Percentiles rank a stretch among this genome's conserved stretches.
phyloP scores from a whole-genome alignment of 2,797 vertebrate species.

The Anniella stebbinsi region DNA sequence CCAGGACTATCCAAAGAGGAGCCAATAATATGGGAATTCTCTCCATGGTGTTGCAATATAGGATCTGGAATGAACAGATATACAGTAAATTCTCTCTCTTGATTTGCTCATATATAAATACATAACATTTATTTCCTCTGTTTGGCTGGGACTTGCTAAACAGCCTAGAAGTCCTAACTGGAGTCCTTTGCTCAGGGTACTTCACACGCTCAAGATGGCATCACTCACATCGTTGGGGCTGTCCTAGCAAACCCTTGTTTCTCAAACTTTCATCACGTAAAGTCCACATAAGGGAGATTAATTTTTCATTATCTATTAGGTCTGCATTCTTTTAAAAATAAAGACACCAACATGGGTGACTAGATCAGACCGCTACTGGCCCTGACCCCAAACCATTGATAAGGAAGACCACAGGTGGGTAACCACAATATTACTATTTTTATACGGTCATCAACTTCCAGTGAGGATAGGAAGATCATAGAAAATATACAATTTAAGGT shows the following conservation, averaged over 20 bases:
- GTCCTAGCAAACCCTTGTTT: no score
- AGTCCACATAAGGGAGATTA: background rate
- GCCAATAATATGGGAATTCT: conserved; percentile 83
- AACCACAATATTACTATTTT: background rate
- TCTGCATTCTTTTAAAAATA: background rate
- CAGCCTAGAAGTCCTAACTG: background rate
- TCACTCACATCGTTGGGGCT: background rate
- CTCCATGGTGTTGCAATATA: conserved; percentile 94
- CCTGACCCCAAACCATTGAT: background rate
- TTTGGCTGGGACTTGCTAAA: background rate
- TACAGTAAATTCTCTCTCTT: background rate
- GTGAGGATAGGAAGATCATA: background rate
- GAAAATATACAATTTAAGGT: no score
- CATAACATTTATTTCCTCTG: background rate
- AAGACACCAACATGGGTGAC: no score
- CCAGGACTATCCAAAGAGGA: conserved; percentile 79
- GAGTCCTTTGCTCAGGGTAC: background rate
- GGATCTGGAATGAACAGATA: conserved; percentile 86
- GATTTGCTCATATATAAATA: background rate
- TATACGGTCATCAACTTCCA: background rate
- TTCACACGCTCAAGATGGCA: background rate
- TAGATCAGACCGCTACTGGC: background rate
- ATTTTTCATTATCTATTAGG: background rate
- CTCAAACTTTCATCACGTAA: background rate
- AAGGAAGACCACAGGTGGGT: background rate